Base-by-base conservation (phyloP, 2,797 vertebrate species). In the Liasis olivaceus region DNA sequence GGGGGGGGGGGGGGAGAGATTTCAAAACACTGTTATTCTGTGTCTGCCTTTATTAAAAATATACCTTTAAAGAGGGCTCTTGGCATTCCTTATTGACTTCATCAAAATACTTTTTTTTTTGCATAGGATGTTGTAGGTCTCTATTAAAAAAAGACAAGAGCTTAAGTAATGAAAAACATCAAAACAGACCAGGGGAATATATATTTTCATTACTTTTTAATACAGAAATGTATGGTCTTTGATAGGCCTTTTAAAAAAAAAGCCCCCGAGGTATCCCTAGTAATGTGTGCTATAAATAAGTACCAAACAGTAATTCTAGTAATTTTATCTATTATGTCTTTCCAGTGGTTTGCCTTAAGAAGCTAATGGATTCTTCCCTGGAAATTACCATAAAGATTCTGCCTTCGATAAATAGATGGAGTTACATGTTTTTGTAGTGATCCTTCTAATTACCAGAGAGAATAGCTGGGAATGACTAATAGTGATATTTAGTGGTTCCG, bases 21-120 rank as follows among this genome's bases (percentile, higher is more conserved):
- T 95, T 97, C 95, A 93, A 96, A 95, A 95, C 60, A 91, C 89
- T 58, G 93, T 88, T 36, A 93, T 66, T 95, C 90, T 93, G 92
- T 93, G 92, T 96, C 96, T 94, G 95, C 84, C 42, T 94, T 95
- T 91, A 90, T 96, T 96, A 96, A 96, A 81, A 95, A 86, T 86
- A 91, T 89, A 91, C 92, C 85, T 93, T 92, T 88, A 51, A 91
- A 93, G 22, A 0, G 2, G 62, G 26, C 66, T 17, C 66, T 84
- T 66, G 15, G 58, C 54, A 1, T 62, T 85, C 89, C 60, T 69
- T 94, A 36, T 81, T 90, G 87, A 88, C 62, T 84, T 64, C 28
- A 47, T 6, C 89, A 85, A 95, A 89, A 91, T 63, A 20, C 89
- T 94, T 91, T 51, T 9, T 9, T 36, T 42, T 24, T 59, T 13